phyloP scores from a whole-genome alignment of 2,888 invertebrate species.

The Tetranychus piercei region DNA sequence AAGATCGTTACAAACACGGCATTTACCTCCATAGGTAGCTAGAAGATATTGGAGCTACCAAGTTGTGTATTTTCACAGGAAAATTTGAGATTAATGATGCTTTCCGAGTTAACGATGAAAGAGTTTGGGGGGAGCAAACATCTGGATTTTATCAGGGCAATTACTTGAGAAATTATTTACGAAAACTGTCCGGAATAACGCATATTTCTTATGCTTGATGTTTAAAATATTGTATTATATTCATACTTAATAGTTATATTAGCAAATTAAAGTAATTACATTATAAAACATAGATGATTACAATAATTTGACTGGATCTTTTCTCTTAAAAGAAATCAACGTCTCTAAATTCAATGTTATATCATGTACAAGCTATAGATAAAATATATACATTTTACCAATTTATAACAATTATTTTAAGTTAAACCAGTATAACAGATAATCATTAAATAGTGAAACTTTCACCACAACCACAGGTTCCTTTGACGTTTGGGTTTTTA shows the following conservation, averaged over 20 bases:
- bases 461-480: conserved; percentile 98
- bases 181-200: conserved; percentile 7
- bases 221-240: too few species aligned
- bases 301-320: background rate
- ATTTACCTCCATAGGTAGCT: too few species aligned
- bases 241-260: too few species aligned
- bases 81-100: conserved; percentile 16
- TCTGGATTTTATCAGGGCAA: conserved; percentile 18
- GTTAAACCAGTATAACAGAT: too few species aligned
- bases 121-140: conserved; percentile 14
- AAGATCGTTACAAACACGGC: too few species aligned
- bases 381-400: too few species aligned
- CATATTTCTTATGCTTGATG: background rate
- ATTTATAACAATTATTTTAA: background rate
- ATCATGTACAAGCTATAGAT: too few species aligned
- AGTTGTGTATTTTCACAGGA: conserved; percentile 19
- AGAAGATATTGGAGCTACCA: conserved; percentile 27
- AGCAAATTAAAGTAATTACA: too few species aligned
- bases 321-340: too few species aligned
- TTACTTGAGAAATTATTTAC: conserved; percentile 26
- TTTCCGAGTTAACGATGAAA: conserved; percentile 14
- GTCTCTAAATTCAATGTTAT: too few species aligned
- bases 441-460: conserved; percentile 44
- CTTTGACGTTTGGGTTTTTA: conserved; percentile 98
- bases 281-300: background rate